phyloP scores from a whole-genome alignment of 2,888 invertebrate species.

The Xanthorhoe spadicearia region DNA sequence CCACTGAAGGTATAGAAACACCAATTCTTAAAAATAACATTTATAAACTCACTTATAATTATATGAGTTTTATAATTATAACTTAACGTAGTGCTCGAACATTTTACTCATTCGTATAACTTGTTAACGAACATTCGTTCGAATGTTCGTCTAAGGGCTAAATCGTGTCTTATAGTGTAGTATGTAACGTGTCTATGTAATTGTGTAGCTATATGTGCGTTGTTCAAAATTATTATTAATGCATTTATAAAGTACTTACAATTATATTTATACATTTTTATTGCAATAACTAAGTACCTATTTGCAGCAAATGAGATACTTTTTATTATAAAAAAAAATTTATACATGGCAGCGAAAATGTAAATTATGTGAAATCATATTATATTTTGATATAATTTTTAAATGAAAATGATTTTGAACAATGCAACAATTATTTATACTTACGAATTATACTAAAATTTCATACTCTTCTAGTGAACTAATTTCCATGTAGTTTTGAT shows the following conservation, averaged over 20 bases:
- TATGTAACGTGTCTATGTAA: constrained; percentile 41
- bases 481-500: constrained; percentile 49
- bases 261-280: background rate
- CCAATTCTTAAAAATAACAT: constrained; percentile 69
- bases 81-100: constrained; percentile 37
- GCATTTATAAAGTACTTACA: constrained; percentile 16
- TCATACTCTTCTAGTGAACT: constrained; percentile 41
- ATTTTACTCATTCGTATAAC: constrained; percentile 32
- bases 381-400: constrained; percentile 1
- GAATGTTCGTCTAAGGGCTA: constrained; percentile 51
- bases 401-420: constrained; percentile 27
- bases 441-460: constrained; percentile 31
- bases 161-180: constrained; percentile 65
- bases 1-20: constrained; percentile 82
- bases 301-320: no score
- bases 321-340: no score
- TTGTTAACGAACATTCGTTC: constrained; percentile 36
- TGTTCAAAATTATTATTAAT: constrained; percentile 34
- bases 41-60: constrained; percentile 38
- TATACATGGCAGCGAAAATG: constrained; percentile 13
- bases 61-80: constrained; percentile 13
- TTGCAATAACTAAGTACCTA: constrained; percentile 1
- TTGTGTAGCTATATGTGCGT: constrained; percentile 25
- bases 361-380: background rate
- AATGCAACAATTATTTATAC: constrained; percentile 38